These are phyloP conservation scores for Drosophila algonquin DNA, from an alignment of 2,888 invertebrate species.

Conservation along the genomic window DNA sequence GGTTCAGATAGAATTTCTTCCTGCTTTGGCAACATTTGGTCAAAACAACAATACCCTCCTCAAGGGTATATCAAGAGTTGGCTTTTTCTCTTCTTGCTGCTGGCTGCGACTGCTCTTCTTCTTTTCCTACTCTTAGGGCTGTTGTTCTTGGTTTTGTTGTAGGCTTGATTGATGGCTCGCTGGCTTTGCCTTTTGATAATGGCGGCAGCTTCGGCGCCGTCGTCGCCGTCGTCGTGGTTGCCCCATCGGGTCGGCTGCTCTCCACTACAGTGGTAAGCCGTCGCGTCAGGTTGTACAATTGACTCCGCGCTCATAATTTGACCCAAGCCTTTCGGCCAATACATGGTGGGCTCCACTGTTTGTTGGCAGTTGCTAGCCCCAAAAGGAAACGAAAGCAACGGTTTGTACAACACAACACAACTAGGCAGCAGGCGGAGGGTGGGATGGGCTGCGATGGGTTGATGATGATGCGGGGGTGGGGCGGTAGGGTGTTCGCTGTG, in stretches of 20 bases:
- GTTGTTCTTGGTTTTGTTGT: constrained; percentile 56
- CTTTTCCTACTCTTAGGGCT: constrained; percentile 7
- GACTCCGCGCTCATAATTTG: constrained; percentile 68
- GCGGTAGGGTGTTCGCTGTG: constrained; percentile 29
- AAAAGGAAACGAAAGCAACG: constrained; percentile 44
- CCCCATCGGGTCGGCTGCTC: constrained; percentile 21
- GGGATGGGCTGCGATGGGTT: constrained; percentile 2
- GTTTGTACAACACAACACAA: constrained; percentile 25
- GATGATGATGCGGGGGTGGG: background rate
- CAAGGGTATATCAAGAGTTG: constrained; percentile 11
- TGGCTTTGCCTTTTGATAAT: constrained; percentile 74
- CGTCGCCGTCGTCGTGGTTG: constrained; percentile 10
- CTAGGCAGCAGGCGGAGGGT: constrained; percentile 1
- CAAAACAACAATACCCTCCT: background rate
- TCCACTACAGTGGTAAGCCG: constrained; percentile 61
- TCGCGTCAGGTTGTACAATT: constrained; percentile 70
- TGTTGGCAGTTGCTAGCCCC: constrained; percentile 28
- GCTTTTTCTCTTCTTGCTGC: constrained; percentile 38
- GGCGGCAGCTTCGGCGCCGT: constrained; percentile 50
- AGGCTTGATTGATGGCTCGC: constrained; percentile 74
- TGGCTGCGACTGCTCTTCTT: constrained; percentile 10
- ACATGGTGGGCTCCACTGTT: constrained; percentile 62
- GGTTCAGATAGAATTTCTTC: background rate
- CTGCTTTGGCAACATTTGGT: background rate
- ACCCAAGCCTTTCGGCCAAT: constrained; percentile 66